Evolutionary conservation across 2,113 vertebrate species (phyloP).

Genomic region (Dipodomys ordii): DNA sequence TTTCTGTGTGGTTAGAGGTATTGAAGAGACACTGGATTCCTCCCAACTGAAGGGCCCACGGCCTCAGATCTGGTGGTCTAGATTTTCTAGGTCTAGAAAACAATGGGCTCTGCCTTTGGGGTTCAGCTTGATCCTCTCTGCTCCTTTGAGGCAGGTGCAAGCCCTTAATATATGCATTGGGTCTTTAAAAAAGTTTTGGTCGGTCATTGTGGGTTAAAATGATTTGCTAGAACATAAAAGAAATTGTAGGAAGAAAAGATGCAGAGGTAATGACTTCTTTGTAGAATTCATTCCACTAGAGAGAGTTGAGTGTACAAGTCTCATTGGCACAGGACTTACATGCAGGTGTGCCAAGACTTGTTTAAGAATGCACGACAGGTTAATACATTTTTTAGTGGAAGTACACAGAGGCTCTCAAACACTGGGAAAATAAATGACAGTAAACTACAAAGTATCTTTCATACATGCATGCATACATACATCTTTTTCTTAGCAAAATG

Average conservation of each 20-base stretch:
- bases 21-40: background rate
- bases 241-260: background rate
- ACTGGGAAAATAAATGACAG: background rate
- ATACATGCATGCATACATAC: background rate
- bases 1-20: background rate
- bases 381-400: background rate
- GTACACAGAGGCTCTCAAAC: background rate
- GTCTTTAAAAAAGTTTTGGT: background rate
- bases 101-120: background rate
- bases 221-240: background rate
- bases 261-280: background rate
- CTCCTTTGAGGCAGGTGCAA: background rate
- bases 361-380: background rate
- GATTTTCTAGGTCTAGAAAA: background rate
- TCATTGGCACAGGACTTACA: background rate
- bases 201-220: background rate
- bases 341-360: background rate
- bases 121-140: background rate
- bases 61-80: background rate
- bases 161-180: background rate
- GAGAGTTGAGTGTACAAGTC: background rate
- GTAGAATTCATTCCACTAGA: background rate
- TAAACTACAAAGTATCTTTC: background rate
- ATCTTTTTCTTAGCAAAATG: conserved; percentile 44
- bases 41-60: background rate